phyloP scores from a whole-genome alignment of 2,797 vertebrate genomes.

The Karalla daura region DNA sequence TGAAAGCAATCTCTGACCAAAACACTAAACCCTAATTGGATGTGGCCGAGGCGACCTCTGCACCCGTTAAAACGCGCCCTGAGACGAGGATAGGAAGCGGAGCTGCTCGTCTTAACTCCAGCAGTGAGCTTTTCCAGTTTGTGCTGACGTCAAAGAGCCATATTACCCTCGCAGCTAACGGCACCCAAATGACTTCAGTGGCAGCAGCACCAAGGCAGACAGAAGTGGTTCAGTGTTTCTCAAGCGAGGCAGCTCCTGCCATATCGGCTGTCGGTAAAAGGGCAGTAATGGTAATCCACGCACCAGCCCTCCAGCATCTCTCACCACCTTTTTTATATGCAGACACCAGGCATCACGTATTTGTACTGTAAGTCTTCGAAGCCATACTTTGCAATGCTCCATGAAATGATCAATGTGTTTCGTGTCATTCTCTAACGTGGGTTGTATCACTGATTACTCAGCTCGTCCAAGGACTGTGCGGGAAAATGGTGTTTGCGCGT shows the following conservation, averaged over 20 bases:
- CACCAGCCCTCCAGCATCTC: slow-evolving; percentile 22
- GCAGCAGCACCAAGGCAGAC: slow-evolving; percentile 39
- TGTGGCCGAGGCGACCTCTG: slow-evolving; percentile 1
- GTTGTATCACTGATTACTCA: slow-evolving; percentile 6
- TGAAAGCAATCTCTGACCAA: slow-evolving; percentile 55
- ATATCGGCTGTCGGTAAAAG: slow-evolving; percentile 20
- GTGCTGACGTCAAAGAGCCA: slow-evolving; percentile 61
- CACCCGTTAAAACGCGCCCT: slow-evolving; percentile 29
- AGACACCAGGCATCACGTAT: slow-evolving; percentile 19
- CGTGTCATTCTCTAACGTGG: background rate
- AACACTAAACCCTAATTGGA: slow-evolving; percentile 28
- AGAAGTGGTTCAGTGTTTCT: slow-evolving; percentile 30
- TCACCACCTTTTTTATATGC: slow-evolving; percentile 24
- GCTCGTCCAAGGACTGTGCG: slow-evolving; percentile 1
- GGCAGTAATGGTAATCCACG: slow-evolving; percentile 6
- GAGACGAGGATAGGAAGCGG: slow-evolving; percentile 48
- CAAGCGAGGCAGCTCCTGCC: slow-evolving; percentile 54
- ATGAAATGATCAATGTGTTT: slow-evolving; percentile 13
- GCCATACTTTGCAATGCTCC: slow-evolving; percentile 46
- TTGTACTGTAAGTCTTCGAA: slow-evolving; percentile 43
- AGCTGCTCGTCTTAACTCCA: slow-evolving; percentile 54
- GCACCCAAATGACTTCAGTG: slow-evolving; percentile 66
- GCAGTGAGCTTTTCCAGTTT: slow-evolving; percentile 45
- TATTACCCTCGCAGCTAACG: slow-evolving; percentile 50
- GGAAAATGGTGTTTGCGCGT: slow-evolving; percentile 20